phyloP scores from a whole-genome alignment of 2,113 vertebrate species.

The Entelurus aequoreus region DNA sequence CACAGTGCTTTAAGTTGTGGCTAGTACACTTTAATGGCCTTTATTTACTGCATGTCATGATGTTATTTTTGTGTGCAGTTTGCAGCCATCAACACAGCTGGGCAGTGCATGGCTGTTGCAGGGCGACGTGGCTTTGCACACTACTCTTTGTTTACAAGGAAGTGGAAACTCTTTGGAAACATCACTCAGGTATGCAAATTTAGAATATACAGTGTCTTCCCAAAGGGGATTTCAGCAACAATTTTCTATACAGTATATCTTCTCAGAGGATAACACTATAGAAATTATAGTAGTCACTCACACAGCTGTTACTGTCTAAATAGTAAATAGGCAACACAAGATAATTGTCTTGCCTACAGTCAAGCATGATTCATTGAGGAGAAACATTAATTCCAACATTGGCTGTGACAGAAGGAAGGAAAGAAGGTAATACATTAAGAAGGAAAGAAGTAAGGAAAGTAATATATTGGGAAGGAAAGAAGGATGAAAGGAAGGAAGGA shows the following conservation, averaged over 20 bases:
- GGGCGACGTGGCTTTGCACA: conserved; percentile 96
- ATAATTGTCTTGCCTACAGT: too few species aligned
- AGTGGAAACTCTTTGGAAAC: conserved; percentile 98
- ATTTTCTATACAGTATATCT: neutral
- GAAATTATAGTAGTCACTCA: neutral
- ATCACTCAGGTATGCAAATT: conserved; percentile 84
- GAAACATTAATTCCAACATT: too few species aligned
- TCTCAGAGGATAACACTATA: neutral
- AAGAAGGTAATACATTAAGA: too few species aligned
- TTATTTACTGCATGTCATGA: neutral
- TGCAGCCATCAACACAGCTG: conserved; percentile 91
- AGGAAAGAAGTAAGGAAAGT: too few species aligned
- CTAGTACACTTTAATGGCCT: neutral
- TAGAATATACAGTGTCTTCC: too few species aligned
- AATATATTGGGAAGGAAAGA: too few species aligned
- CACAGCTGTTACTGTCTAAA: too few species aligned
- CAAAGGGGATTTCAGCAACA: neutral
- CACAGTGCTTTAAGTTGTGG: neutral
- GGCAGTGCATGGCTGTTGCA: conserved; percentile 93
- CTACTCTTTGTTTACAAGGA: conserved; percentile 93
- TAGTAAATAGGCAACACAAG: too few species aligned
- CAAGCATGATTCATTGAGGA: too few species aligned
- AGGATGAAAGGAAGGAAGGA: too few species aligned
- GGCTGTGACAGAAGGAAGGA: too few species aligned
- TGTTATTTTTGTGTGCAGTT: conserved; percentile 69